Evolutionary conservation across 2,113 vertebrate species (phyloP), one percentile per base, ranked within the genome.

Genomic region (Gymnocephalus cernua): DNA sequence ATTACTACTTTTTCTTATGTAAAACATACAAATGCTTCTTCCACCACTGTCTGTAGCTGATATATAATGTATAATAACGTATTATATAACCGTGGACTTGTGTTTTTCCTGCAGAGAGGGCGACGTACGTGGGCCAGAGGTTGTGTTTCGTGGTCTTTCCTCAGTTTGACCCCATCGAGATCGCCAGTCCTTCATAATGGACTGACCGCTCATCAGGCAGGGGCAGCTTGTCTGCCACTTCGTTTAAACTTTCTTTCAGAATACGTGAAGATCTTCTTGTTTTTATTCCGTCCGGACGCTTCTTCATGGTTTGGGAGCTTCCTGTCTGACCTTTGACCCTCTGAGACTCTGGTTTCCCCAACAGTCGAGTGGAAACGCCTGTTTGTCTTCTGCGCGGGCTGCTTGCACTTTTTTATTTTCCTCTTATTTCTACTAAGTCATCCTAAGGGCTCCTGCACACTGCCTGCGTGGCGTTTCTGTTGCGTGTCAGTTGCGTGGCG

Each of bases 101-200:
- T 87, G 38, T 41, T 41, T 56, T 87, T 78, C 57, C 68, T 72
- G 48, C 94, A 99, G 98, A 98, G 88, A 95, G 94, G 58, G 48
- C 95, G 78, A 98, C 97, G 0, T 93, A 92, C 80, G 95, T 96
- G 93, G 97, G 97, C 80, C 97, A 99, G 96, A 95, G 97, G 93
- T 85, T 99, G 91, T 99, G 97, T 87, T 99, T 96, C 19, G 97
- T 99, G 85, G 97, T 99, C 83, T 98, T 97, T 89, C 97, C 98
- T 70, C 97, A 99, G 90, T 77, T 94, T 4, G 94, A 92, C 44
- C 90, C 92, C 1, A 93, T 94, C 0, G 96, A 97, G 88, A 94
- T 94, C 9, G 94, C 91, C 2, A 58, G 45, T 27, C 82, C 91
- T 7, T 78, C 86, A 74, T 92, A 93, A 67, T 88, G 89, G 93